Conservation (phyloP, 2,113 vertebrate genomes). For the Carlito syrichta region DNA sequence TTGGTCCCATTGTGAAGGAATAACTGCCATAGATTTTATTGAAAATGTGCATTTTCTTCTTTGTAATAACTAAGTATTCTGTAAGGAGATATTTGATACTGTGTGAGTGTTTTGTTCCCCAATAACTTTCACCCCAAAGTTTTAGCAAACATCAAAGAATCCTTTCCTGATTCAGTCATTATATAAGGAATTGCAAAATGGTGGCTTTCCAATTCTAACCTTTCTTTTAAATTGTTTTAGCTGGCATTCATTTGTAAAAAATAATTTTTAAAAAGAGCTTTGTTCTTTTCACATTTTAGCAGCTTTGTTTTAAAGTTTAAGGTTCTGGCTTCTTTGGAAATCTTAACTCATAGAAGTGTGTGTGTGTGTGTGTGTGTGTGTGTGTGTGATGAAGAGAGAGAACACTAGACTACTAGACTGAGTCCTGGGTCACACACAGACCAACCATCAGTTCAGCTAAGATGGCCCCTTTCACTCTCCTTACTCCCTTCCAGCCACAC, state of each 20-base stretch:
- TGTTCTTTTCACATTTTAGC: neutral
- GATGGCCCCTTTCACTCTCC: neutral
- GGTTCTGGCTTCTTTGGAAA: neutral
- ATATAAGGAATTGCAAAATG: neutral
- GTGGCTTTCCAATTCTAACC: neutral
- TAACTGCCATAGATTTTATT: neutral
- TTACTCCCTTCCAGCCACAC: too few species aligned
- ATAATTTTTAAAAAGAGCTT: neutral
- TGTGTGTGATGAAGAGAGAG: too few species aligned
- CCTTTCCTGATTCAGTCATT: neutral
- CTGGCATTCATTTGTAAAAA: neutral
- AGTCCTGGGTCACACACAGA: neutral
- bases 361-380: neutral
- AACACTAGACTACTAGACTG: too few species aligned
- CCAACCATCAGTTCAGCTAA: neutral
- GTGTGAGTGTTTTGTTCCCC: neutral
- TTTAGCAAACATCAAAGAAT: neutral
- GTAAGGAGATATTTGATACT: neutral
- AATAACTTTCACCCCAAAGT: neutral
- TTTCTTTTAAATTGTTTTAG: neutral
- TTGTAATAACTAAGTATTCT: neutral
- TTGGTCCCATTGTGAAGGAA: neutral
- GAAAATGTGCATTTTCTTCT: neutral
- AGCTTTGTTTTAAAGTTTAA: slow-evolving; percentile 13
- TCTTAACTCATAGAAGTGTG: neutral